Conservation (phyloP, 2,888 invertebrate genomes). For the Leucozona laternaria region DNA sequence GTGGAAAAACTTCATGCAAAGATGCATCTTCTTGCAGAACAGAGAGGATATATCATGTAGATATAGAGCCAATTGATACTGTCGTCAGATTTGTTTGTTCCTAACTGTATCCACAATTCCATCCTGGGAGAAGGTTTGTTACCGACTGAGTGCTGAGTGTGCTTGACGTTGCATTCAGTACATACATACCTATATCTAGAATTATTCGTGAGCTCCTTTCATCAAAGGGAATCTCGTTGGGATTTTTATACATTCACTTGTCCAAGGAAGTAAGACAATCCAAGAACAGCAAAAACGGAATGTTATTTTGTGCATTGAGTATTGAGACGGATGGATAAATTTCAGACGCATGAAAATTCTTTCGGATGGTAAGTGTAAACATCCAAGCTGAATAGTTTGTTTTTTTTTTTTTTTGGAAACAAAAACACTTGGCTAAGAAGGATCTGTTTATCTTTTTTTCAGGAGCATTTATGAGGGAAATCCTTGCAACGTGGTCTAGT, state of each 20-base stretch:
- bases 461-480: background rate
- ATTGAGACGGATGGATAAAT: conserved; percentile 48
- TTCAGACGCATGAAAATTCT: conserved; percentile 60
- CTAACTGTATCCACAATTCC: conserved; percentile 45
- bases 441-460: background rate
- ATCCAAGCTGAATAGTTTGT: conserved; percentile 16
- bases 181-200: background rate
- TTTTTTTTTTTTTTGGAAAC: background rate
- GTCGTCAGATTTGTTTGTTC: conserved; percentile 74
- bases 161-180: conserved; percentile 30
- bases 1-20: conserved; percentile 40
- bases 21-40: conserved; percentile 61
- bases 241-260: conserved; percentile 32
- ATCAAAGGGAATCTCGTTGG: conserved; percentile 37
- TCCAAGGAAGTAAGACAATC: conserved; percentile 67
- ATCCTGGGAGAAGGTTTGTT: conserved; percentile 35
- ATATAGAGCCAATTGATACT: conserved; percentile 71
- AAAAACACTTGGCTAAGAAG: conserved; percentile 1
- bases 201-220: conserved; percentile 50
- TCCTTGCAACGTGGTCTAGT: background rate
- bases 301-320: conserved; percentile 40
- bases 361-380: conserved; percentile 56
- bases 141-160: conserved; percentile 37
- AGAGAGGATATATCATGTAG: conserved; percentile 8
- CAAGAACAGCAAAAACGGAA: conserved; percentile 14